These are phyloP conservation scores for Callaeas wilsoni DNA, from an alignment of 2,113 vertebrate genomes.

Conservation along the genomic window DNA sequence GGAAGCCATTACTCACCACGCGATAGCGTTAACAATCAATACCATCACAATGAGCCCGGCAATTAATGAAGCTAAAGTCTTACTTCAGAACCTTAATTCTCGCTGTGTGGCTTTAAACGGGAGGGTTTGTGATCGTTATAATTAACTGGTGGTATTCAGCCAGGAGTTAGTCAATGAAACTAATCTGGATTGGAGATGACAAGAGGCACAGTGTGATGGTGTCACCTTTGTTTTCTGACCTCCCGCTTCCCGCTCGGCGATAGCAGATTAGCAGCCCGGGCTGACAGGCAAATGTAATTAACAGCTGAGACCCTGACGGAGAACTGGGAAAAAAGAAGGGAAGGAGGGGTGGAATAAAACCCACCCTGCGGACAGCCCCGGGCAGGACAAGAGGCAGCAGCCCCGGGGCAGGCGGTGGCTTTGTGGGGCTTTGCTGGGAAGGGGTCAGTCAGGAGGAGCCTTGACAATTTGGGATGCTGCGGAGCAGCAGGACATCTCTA, in stretches of 20 bases:
- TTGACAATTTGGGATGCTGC: not conserved
- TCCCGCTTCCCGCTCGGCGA: slow-evolving; percentile 30
- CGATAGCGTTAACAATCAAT: slow-evolving; percentile 84
- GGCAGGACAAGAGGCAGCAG: not conserved
- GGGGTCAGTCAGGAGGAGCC: not conserved
- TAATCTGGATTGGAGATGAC: slow-evolving; percentile 68
- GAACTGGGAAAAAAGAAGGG: not conserved
- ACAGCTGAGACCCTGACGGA: slow-evolving; percentile 66
- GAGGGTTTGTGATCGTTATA: slow-evolving; percentile 66
- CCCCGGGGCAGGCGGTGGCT: not conserved
- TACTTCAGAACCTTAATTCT: slow-evolving; percentile 76
- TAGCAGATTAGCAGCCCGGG: slow-evolving; percentile 66
- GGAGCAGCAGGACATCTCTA: not conserved
- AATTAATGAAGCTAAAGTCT: slow-evolving; percentile 85
- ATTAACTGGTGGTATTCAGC: slow-evolving; percentile 73
- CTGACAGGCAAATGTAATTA: slow-evolving; percentile 69
- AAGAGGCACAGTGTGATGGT: slow-evolving; percentile 43
- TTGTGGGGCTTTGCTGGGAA: not conserved
- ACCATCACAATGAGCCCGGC: slow-evolving; percentile 78
- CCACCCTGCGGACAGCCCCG: not conserved
- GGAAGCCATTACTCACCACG: slow-evolving; percentile 80
- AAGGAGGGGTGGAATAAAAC: not conserved
- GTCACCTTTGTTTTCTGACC: slow-evolving; percentile 72
- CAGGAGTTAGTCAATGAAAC: slow-evolving; percentile 69
- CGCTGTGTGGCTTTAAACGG: slow-evolving; percentile 58